These are phyloP conservation scores for Dolomedes plantarius DNA, from an alignment of 2,888 invertebrate species.

Conservation along the genomic window DNA sequence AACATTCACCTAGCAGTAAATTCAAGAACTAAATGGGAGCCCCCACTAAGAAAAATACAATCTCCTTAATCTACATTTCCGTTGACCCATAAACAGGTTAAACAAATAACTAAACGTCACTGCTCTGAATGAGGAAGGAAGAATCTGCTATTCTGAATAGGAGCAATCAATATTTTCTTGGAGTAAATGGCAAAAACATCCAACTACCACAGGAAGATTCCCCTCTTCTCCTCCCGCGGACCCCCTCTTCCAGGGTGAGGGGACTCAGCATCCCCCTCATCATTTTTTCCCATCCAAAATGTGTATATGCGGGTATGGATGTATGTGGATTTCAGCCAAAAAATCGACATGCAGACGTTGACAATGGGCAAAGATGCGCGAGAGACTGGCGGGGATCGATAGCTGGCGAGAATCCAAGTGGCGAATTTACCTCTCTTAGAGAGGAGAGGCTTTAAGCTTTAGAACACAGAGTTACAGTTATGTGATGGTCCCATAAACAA, in stretches of 20 bases:
- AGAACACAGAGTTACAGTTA: constrained; percentile 15
- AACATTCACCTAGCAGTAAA: too few relatives aligned
- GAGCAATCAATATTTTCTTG: neutral
- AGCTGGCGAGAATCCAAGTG: constrained; percentile 61
- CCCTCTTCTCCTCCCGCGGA: neutral
- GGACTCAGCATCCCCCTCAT: neutral
- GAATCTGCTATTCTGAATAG: neutral
- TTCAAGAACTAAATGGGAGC: neutral
- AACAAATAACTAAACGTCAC: constrained; percentile 2
- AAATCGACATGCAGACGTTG: constrained; percentile 22
- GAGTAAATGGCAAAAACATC: neutral
- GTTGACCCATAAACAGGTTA: constrained; percentile 1
- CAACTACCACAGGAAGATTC: neutral
- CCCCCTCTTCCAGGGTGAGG: too few relatives aligned
- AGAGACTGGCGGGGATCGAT: constrained; percentile 52
- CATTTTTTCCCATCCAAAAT: constrained; percentile 1
- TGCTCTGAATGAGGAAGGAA: neutral
- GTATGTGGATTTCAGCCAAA: neutral
- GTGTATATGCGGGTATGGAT: neutral
- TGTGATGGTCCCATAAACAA: neutral
- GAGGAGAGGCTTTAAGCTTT: constrained; percentile 19
- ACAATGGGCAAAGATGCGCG: constrained; percentile 45
- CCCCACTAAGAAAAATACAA: neutral
- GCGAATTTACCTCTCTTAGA: constrained; percentile 33
- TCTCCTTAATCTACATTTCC: neutral